phyloP scores from a whole-genome alignment of 2,888 invertebrate species.

The Morpho helenor region DNA sequence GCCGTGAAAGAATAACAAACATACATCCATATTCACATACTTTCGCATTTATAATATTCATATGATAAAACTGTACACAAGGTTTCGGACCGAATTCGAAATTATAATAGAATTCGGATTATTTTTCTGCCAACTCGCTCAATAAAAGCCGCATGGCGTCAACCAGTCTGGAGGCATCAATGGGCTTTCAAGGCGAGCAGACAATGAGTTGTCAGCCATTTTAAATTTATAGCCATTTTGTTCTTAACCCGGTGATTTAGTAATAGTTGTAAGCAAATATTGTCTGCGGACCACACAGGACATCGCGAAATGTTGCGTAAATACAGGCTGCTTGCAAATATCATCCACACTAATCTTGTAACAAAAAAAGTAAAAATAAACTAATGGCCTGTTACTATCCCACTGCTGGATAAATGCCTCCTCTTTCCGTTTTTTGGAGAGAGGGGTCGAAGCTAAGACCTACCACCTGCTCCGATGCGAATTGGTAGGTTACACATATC shows the following conservation, averaged over 20 bases:
- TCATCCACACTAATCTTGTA: neutral
- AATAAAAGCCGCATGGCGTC: slow-evolving; percentile 34
- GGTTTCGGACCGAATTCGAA: too few relatives aligned
- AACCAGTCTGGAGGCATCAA: slow-evolving; percentile 43
- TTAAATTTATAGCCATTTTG: slow-evolving; percentile 64
- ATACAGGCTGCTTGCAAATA: slow-evolving; percentile 39
- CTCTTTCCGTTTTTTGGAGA: neutral
- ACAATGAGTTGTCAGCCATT: slow-evolving; percentile 48
- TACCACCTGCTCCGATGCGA: too few relatives aligned
- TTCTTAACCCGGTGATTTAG: slow-evolving; percentile 43
- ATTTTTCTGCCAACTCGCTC: neutral
- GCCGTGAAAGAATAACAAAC: too few relatives aligned
- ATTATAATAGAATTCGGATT: too few relatives aligned
- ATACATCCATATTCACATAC: too few relatives aligned
- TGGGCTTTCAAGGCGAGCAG: slow-evolving; percentile 29
- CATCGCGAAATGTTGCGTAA: slow-evolving; percentile 41
- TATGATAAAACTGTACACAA: too few relatives aligned
- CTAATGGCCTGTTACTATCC: too few relatives aligned
- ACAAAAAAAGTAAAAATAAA: too few relatives aligned
- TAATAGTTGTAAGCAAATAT: slow-evolving; percentile 34
- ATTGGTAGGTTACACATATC: too few relatives aligned
- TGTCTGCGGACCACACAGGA: slow-evolving; percentile 57
- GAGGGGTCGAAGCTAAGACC: too few relatives aligned
- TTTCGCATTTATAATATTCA: too few relatives aligned
- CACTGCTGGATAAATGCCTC: too few relatives aligned